Evolutionary conservation across 2,888 invertebrate species (phyloP).

Genomic region (Parnassius glacialis): DNA sequence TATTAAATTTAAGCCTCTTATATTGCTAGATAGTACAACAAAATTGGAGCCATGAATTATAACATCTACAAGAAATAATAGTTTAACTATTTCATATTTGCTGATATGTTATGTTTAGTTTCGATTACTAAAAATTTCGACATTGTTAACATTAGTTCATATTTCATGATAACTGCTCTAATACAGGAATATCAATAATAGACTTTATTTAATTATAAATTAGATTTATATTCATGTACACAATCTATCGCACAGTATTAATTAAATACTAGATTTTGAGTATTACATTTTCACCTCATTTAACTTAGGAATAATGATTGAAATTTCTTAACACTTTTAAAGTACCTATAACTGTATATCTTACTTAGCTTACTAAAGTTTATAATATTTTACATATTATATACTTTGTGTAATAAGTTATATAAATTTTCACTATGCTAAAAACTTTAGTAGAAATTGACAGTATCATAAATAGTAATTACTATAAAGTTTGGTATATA

Average conservation of each 20-base stretch:
- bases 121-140: neutral
- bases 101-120: neutral
- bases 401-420: neutral
- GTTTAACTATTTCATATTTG: neutral
- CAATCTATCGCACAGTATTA: neutral
- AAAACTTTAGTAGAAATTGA: constrained; percentile 26
- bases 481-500: neutral
- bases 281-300: constrained; percentile 8
- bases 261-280: neutral
- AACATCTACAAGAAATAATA: neutral
- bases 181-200: neutral
- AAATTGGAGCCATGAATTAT: neutral
- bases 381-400: too few species aligned
- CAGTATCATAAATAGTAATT: constrained; percentile 23
- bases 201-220: neutral
- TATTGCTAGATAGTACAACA: constrained; percentile 2
- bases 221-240: neutral
- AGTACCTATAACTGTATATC: constrained; percentile 16
- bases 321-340: constrained; percentile 18
- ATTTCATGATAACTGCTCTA: neutral
- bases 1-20: constrained; percentile 12
- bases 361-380: too few species aligned
- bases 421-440: constrained; percentile 35
- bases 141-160: too few species aligned
- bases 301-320: constrained; percentile 9